phyloP scores from a whole-genome alignment of 2,113 vertebrate species.

The Seriola rivoliana region DNA sequence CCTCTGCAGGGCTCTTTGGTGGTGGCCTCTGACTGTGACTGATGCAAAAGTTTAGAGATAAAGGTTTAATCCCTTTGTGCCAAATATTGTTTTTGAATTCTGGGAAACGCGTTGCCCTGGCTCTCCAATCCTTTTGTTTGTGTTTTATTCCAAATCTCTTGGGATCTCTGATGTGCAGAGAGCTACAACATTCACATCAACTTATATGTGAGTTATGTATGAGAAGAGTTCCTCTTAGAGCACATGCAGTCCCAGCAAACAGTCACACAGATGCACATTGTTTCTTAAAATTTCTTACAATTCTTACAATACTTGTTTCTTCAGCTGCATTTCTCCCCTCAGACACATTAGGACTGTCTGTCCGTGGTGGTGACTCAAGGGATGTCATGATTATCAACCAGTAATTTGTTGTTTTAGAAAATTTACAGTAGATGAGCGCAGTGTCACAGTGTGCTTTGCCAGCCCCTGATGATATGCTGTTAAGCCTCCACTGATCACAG shows the following conservation, averaged over 20 bases:
- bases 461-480: conserved; percentile 1
- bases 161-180: conserved; percentile 9
- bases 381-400: neutral
- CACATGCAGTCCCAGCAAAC: neutral
- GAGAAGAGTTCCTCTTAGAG: neutral
- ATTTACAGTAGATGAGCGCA: neutral
- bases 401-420: conserved; percentile 6
- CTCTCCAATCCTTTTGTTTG: conserved; percentile 27
- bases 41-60: conserved; percentile 56
- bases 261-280: neutral
- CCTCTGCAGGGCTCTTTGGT: conserved; percentile 23
- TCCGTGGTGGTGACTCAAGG: neutral
- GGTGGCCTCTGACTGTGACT: conserved; percentile 34
- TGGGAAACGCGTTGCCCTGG: conserved; percentile 28
- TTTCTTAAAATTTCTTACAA: neutral
- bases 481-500: conserved; percentile 13
- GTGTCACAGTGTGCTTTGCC: neutral
- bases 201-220: neutral
- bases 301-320: neutral
- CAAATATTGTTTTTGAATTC: conserved; percentile 57
- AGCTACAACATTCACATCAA: neutral
- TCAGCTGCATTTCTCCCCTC: neutral
- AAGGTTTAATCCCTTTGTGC: conserved; percentile 60
- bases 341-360: neutral
- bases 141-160: conserved; percentile 59